Evolutionary conservation across 2,888 invertebrate species (phyloP), one percentile per base, ranked within the genome.

Genomic region (Ophonus ardosiacus): DNA sequence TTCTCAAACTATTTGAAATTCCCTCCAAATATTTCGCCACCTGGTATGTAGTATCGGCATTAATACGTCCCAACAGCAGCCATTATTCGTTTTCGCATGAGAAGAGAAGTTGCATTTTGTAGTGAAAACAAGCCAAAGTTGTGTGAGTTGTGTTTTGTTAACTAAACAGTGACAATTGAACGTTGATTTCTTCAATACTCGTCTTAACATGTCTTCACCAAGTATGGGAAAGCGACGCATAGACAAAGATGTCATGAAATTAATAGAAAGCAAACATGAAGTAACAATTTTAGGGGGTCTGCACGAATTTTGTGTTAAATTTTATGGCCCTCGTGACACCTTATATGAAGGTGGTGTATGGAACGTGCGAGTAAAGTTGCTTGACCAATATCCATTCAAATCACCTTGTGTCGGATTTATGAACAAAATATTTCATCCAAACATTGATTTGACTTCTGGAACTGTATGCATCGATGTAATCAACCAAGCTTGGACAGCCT

Each of bases 211-310:
- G 99, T 99, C 99, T 92, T 99, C 99, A 90, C 99, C 99, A 90
- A 99, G 98, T 95, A 98, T 99, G 94, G 99, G 99, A 91, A 99
- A 99, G 94, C 96, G 99, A 93, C 97, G 99, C 91, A 99, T 99
- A 98, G 99, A 99, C 95, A 99, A 99, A 91, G 99, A 99, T 94
- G 99, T 99, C 92, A 98, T 99, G 92, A 99, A 99, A 95, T 95
- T 99, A 97, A 99, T 99, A 91, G 99, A 99, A 93, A 98, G 98
- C 92, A 99, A 99, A 92, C 99, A 99, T 92, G 99, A 99, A 93
- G 99, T 99, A 87, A 99, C 99, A 81, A 98, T 99, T 89, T 93
- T 99, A 86, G 98, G 98, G 85, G 99, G 99, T 82, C 94, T 99
- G 86, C 99, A 99, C 93, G 99, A 99, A 93, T 99, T 99, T 93